Evolutionary conservation across 2,113 vertebrate genomes (phyloP), one percentile per base, ranked within the genome.

Genomic region (Dicrurus megarhynchus): DNA sequence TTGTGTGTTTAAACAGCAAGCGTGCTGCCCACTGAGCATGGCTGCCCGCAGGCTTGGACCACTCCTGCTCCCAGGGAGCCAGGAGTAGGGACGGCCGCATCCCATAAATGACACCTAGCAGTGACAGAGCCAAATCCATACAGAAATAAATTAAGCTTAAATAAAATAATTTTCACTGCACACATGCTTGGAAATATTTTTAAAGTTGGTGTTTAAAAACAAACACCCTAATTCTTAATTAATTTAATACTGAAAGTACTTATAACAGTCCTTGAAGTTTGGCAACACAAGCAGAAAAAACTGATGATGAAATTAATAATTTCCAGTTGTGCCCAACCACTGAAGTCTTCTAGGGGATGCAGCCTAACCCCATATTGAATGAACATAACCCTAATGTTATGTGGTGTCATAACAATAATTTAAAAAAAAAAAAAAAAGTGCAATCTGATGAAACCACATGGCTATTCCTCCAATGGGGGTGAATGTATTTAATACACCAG

Each of bases 1-100:
- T 42, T 78, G 44, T 86, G 70, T 96, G 92, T 93, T 94, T 95
- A 68, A 93, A 71, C 64, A 96, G 60, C 60, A 68, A 87, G 57
- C 16, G 4, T 78, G 52, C 69, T 87, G 16, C 60, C 39, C 65
- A 12, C 56, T 24, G 80, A 87, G 67, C 59, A 18, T 3, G 2
- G 70, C 89, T 53, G 59, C 59, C 63, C 0, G 5, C 0, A 0
- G 60, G 50, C 56, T 47, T n/a, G 55, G 23, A 39, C 28, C n/a
- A 4, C 77, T 77, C 46, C 46, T 63, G 16, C 59, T 69, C 60
- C 76, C 53, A 39, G 77, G 61, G 46, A 63, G 27, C 39, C 52
- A 39, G 44, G 32, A 44, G n/a, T 2, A 60, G 50, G 49, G 17
- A 77, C 81, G 78, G 52, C 47, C 59, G 41, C 33, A 5, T 63